These are phyloP conservation scores for Chionoecetes opilio DNA, from an alignment of 1,140 invertebrate genomes.

Conservation along the genomic window DNA sequence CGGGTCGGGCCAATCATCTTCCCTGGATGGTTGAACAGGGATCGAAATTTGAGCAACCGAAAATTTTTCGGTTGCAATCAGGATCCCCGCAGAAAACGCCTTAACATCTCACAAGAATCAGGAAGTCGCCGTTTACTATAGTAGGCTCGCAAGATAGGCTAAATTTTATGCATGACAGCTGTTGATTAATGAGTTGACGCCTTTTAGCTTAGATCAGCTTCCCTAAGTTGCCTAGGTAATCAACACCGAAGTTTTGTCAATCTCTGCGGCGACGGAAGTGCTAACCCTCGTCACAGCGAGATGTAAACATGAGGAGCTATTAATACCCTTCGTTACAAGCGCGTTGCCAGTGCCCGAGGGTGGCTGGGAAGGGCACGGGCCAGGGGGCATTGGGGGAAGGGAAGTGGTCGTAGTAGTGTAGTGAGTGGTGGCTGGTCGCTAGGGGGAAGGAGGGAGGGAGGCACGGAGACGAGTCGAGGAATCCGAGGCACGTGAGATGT, in stretches of 20 bases:
- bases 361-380: not conserved
- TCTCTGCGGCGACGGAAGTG: not conserved
- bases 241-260: not conserved
- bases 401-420: not conserved
- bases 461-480: conserved; percentile 3
- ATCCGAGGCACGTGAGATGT: not conserved
- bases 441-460: not conserved
- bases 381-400: not conserved
- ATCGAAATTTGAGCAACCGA: no score
- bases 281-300: not conserved
- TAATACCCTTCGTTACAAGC: not conserved
- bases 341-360: not conserved
- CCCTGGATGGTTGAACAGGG: no score
- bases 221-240: not conserved
- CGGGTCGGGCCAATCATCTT: no score
- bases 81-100: no score
- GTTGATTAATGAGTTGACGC: not conserved
- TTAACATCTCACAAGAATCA: no score
- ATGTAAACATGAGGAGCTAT: not conserved
- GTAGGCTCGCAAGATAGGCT: no score
- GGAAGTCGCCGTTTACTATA: no score
- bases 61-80: no score
- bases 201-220: not conserved
- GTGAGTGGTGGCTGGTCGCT: not conserved
- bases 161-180: not conserved